phyloP scores from a whole-genome alignment of 2,888 invertebrate species.

The Terebella lapidaria region DNA sequence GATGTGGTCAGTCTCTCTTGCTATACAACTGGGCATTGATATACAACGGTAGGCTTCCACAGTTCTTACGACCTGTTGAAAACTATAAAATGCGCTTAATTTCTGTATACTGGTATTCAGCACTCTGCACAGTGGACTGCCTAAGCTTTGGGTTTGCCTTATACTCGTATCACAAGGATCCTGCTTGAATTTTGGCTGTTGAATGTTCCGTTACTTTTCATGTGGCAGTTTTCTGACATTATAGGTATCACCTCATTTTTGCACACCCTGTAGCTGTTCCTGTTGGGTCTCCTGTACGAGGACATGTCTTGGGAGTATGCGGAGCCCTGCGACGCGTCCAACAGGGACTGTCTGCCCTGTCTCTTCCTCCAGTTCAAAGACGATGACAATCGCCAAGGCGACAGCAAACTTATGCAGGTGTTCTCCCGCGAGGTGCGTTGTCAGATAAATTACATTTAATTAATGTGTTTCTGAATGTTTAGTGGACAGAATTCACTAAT shows the following conservation, averaged over 20 bases:
- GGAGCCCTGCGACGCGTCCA: constrained; percentile 75
- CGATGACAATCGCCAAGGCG: constrained; percentile 64
- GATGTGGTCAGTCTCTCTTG: constrained; percentile 34
- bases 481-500: too few species aligned
- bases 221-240: too few species aligned
- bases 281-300: constrained; percentile 70
- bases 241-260: too few species aligned
- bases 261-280: constrained; percentile 41
- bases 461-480: too few species aligned
- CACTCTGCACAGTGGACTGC: too few species aligned
- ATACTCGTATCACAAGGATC: too few species aligned
- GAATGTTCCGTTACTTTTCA: too few species aligned
- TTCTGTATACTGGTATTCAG: too few species aligned
- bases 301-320: constrained; percentile 91
- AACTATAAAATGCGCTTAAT: too few species aligned
- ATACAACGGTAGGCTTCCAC: neutral
- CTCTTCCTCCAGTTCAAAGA: constrained; percentile 79
- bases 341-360: constrained; percentile 80
- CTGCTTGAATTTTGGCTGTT: too few species aligned
- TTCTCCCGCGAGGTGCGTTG: constrained; percentile 59
- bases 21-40: neutral
- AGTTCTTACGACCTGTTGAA: neutral
- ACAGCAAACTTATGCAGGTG: constrained; percentile 72
- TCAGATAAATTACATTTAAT: too few species aligned
- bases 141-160: too few species aligned